phyloP scores from a whole-genome alignment of 2,797 vertebrate genomes.

The Smutsia gigantea region DNA sequence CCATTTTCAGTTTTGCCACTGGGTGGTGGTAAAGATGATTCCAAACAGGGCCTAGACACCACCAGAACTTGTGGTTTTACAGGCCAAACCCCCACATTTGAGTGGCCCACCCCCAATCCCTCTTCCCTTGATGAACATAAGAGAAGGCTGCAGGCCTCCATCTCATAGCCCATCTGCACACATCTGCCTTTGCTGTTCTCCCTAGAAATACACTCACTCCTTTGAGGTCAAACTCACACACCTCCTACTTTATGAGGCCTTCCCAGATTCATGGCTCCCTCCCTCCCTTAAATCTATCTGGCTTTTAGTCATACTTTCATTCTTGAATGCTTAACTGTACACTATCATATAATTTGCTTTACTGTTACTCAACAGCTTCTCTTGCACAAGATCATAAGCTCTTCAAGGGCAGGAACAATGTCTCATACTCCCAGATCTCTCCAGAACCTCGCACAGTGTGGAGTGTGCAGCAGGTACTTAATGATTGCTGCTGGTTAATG shows the following conservation, averaged over 20 bases:
- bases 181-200: not conserved
- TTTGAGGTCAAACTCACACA: not conserved
- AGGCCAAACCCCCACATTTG: not conserved
- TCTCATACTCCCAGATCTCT: conserved; percentile 15
- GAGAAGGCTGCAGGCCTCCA: not conserved
- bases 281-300: conserved; percentile 14
- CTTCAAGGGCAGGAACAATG: not conserved
- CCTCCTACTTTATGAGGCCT: not conserved
- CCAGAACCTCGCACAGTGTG: not conserved
- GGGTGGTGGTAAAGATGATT: conserved; percentile 40
- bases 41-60: not conserved
- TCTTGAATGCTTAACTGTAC: conserved; percentile 37
- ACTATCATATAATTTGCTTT: conserved; percentile 10
- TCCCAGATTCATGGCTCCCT: conserved; percentile 24
- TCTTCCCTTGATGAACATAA: not conserved
- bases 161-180: not conserved
- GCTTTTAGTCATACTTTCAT: not conserved
- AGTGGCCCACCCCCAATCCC: not conserved
- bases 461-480: not conserved
- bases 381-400: conserved; percentile 3
- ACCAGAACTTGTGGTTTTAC: not conserved
- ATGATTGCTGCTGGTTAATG: conserved; percentile 26
- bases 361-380: conserved; percentile 17
- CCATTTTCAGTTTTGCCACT: not conserved
- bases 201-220: not conserved